These are phyloP conservation scores for Lophius piscatorius DNA, from an alignment of 2,113 vertebrate species.

Conservation along the genomic window DNA sequence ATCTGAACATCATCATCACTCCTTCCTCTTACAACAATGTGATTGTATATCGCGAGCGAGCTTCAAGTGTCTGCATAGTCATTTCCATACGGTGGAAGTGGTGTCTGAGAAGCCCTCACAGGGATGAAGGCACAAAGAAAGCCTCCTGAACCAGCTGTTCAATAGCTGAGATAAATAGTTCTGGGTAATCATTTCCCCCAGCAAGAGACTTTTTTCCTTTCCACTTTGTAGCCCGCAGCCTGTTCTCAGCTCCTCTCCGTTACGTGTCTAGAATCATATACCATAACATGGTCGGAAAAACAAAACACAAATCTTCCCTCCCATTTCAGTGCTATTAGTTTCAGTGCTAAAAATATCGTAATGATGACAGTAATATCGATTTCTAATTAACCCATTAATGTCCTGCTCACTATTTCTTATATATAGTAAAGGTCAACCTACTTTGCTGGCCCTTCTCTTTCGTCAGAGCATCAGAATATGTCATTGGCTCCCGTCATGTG, in stretches of 20 bases:
- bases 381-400: too few relatives aligned
- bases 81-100: background rate
- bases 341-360: background rate
- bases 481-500: too few relatives aligned
- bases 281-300: background rate
- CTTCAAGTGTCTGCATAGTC: too few relatives aligned
- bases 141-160: constrained; percentile 1
- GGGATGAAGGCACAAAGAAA: background rate
- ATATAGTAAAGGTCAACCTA: too few relatives aligned
- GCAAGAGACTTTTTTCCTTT: constrained; percentile 12
- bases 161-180: background rate
- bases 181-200: constrained; percentile 1
- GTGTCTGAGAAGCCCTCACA: background rate
- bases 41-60: too few relatives aligned
- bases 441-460: too few relatives aligned
- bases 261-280: background rate
- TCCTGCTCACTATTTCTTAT: too few relatives aligned
- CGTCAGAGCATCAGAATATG: too few relatives aligned
- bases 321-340: background rate
- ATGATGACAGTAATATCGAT: constrained; percentile 8
- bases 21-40: too few relatives aligned
- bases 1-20: background rate
- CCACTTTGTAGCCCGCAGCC: background rate
- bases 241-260: background rate
- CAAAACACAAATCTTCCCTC: background rate